Evolutionary conservation across 2,797 vertebrate species (phyloP), one percentile per base, ranked within the genome.

Genomic region (Anabas testudineus): DNA sequence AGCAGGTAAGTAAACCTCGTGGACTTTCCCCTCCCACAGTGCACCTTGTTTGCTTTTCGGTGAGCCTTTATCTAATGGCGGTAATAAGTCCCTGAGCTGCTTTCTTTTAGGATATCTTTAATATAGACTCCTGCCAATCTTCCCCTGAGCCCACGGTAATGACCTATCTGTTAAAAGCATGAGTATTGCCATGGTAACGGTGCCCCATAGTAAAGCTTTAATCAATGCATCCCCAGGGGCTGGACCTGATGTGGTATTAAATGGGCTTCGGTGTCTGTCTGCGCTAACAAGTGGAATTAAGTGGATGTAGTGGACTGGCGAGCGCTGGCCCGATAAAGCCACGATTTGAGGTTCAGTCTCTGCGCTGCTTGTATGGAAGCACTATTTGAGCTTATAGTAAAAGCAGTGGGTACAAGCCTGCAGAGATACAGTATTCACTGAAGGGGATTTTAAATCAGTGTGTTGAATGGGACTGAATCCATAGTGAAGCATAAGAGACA

Each of bases 1-100:
- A 99, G 85, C 98, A 99, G 97, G 98, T 98, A 89, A 71, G 94
- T 82, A 46, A 71, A 13, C 47, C 24, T 45, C 42, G 51, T 4
- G 2, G 61, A 36, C 14, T 8, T 0, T 43, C 21, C 47, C 63
- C 18, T n/a, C 18, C 49, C 54, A 43, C 58, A n/a, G 55, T 24
- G 75, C 80, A 51, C 54, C 46, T 2, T 48, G 58, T 69, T 71
- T 58, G 56, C 67, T 52, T 57, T 30, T 37, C 48, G 32, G 52
- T 52, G 10, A 76, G 54, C 55, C 19, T 10, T 15, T 15, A 22
- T 64, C 73, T 72, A 63, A 82, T 79, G 36, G 58, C 13, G 56
- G 63, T 82, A 85, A 82, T 76, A 78, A 81, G 60, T 79, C 86
- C 67, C 74, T 13, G 24, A 83, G 75, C 74, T 71, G 81, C 56